Base-by-base conservation (phyloP, 2,113 vertebrate species). In the Cinclus cinclus region DNA sequence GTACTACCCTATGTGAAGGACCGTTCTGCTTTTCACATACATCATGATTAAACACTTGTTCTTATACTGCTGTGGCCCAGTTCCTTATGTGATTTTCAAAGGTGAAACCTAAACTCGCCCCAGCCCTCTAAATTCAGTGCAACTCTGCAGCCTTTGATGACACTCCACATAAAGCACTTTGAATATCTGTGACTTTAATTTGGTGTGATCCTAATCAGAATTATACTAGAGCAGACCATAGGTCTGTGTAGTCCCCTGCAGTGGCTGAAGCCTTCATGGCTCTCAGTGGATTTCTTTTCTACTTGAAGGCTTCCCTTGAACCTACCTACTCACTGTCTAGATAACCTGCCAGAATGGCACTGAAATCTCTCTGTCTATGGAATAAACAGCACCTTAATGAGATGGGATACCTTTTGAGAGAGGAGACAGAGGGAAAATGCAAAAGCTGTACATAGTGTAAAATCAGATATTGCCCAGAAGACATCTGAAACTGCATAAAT, bases 21-120 rank as follows among this genome's bases (percentile, higher is more conserved):
- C 9, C 31, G n/a, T 63, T 88, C 75, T 92, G 27, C 42, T 86
- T 93, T 80, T 62, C 68, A 59, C 10, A 18, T n/a, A 22, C 21
- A 59, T 7, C 21, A 13, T 77, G 59, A 83, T 74, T 80, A 86
- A 90, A 89, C 27, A 14, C 50, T 59, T 77, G 55, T 55, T 89
- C 80, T 81, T 25, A 31, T 15, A 73, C 19, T 23, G 20, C 55
- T 92, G 37, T 74, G 39, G 11, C 74, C 88, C 86, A 74, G 25
- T 55, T 95, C 39, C 52, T 90, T 50, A 74, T 63, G 68, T 65
- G 47, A 87, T 93, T 86, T 90, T 89, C 90, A 94, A 93, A 94
- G 33, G 56, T 63, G 47, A 94, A 89, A 74, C 64, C 71, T 63
- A 59, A 94, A 81, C 25, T 92, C 31, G 39, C 6, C 30, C 3